Conservation (phyloP, 1,140 invertebrate genomes). For the Saxidomus purpurata region DNA sequence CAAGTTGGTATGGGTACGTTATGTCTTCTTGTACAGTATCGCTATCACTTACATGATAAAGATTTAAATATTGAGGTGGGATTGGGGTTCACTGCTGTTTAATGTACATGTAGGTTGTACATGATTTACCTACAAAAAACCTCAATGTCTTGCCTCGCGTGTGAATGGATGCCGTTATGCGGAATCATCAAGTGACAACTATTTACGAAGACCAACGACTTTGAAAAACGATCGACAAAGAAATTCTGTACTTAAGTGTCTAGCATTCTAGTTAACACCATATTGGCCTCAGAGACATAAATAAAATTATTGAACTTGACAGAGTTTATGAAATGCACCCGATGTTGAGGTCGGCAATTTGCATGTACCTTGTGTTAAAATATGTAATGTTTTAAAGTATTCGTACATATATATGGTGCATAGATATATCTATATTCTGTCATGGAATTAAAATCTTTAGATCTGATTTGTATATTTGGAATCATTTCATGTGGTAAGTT, state of each 20-base stretch:
- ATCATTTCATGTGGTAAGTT: neutral
- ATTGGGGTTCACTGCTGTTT: neutral
- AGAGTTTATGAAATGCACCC: neutral
- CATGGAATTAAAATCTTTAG: neutral
- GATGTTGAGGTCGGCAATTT: neutral
- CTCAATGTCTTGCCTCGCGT: too few species aligned
- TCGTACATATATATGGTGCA: neutral
- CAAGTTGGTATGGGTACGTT: neutral
- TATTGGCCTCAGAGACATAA: neutral
- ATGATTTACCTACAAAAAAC: too few species aligned
- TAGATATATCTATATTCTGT: neutral
- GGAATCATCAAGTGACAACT: too few species aligned
- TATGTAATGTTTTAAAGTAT: neutral
- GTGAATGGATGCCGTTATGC: too few species aligned
- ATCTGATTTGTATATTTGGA: neutral
- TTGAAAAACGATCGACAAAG: too few species aligned
- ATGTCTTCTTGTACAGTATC: neutral
- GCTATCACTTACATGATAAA: neutral
- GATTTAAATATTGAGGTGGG: neutral
- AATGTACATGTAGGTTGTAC: too few species aligned
- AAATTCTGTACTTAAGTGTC: too few species aligned
- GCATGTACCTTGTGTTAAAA: neutral
- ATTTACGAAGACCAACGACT: too few species aligned
- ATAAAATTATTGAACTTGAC: neutral
- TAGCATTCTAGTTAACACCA: too few species aligned